Evolutionary conservation across 2,113 vertebrate species (phyloP).

Genomic region (Scartelaos histophorus): DNA sequence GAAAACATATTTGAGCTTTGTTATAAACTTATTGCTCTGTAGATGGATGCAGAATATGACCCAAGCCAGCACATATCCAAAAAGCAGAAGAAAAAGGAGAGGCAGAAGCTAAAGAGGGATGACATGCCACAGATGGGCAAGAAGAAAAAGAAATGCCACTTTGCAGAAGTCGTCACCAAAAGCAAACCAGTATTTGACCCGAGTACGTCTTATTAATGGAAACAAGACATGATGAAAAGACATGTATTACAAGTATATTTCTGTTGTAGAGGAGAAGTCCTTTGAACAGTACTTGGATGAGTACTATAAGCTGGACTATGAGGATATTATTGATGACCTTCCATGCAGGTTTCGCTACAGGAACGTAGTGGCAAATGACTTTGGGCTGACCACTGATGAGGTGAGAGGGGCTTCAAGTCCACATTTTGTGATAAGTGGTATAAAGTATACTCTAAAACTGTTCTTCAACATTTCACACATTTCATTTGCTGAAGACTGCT

Average conservation of each 20-base stretch:
- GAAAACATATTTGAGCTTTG: neutral
- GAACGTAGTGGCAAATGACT: conserved; percentile 85
- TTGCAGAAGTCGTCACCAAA: conserved; percentile 76
- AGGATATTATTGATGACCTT: conserved; percentile 87
- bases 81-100: conserved; percentile 73
- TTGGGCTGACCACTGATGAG: conserved; percentile 85
- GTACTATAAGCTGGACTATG: conserved; percentile 87
- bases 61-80: conserved; percentile 72
- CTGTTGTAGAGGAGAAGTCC: conserved; percentile 77
- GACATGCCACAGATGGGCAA: conserved; percentile 77
- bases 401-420: conserved; percentile 51
- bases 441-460: neutral
- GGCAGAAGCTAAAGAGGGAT: conserved; percentile 65
- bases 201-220: conserved; percentile 63
- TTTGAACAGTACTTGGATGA: conserved; percentile 90
- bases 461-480: neutral
- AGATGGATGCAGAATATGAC: conserved; percentile 93
- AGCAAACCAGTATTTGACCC: conserved; percentile 84
- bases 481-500: neutral
- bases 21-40: neutral
- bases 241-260: neutral
- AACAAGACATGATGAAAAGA: neutral
- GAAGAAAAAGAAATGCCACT: conserved; percentile 82
- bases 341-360: conserved; percentile 90
- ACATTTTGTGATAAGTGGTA: too few relatives aligned